Percentiles rank a stretch among this genome's conserved stretches.
These are phyloP conservation scores for Tetragnatha montana DNA, from an alignment of 2,888 invertebrate species.

Conservation along the genomic window DNA sequence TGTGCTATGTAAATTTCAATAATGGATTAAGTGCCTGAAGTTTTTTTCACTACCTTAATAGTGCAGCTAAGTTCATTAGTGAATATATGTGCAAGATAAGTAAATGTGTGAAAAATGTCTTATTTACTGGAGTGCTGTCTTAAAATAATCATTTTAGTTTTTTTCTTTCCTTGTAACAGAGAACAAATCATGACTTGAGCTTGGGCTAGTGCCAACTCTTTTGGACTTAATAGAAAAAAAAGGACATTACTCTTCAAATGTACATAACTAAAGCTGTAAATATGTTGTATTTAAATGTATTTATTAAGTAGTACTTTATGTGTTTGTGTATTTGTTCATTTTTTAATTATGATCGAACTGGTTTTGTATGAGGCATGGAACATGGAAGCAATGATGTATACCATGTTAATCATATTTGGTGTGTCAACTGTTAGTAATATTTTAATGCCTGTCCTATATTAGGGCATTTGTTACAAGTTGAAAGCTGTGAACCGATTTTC, in stretches of 20 bases:
- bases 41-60: no score
- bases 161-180: no score
- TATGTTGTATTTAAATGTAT: constrained; percentile 37
- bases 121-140: no score
- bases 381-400: not conserved
- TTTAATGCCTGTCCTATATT: not conserved
- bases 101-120: no score
- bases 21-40: no score
- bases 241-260: constrained; percentile 6
- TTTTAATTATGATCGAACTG: constrained; percentile 13
- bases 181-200: no score
- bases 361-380: not conserved
- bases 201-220: no score
- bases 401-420: not conserved
- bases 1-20: no score
- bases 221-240: no score
- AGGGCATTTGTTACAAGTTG: not conserved
- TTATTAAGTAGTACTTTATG: constrained; percentile 33
- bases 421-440: not conserved
- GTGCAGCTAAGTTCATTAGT: no score
- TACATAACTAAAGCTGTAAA: constrained; percentile 48
- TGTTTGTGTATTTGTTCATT: constrained; percentile 10
- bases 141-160: no score
- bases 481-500: not conserved
- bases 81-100: no score